Base-by-base conservation (phyloP, 2,888 invertebrate genomes). In the Latrodectus elegans region DNA sequence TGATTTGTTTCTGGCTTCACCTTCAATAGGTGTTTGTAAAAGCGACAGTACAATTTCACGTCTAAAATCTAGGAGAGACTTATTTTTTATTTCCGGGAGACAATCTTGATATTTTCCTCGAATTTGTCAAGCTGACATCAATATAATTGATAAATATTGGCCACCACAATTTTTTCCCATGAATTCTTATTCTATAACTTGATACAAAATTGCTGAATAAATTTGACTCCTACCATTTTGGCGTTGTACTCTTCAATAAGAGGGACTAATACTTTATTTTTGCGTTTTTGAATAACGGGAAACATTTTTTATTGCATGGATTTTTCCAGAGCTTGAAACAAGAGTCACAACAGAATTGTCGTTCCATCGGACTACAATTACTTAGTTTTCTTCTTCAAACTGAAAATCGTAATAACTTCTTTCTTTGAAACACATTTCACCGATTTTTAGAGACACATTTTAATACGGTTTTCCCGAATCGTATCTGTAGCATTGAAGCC, bases 401-500 rank as follows among this genome's bases (percentile, higher is more conserved):
- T 22, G 15, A 22, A 68, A 68, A 68, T 68, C 68, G 26, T 22
- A 68, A 14, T 68, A 68, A 68, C 68, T 38, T 68, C 68, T 68
- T 10, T 68, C 38, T 68, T n/a, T 68, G n/a, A n/a, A n/a, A n/a
- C n/a, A n/a, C n/a, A n/a, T n/a, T n/a, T n/a, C n/a, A 26, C 38
- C 17, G 8, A 68, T 52, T 73, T 53, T 8, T 53, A 14, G 10
- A 17, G 73, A 26, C 53, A 52, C 15, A n/a, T 73, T 17, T 73
- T n/a, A 4, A 73, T 52, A 9, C 52, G 15, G n/a, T 73, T 73
- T 73, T 73, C 17, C 22, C 38, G 14, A 8, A 73, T 73, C 10
- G 73, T 73, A 8, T 53, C 52, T 52, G 73, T 73, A 52, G 53
- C 73, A 73, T 17, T 52, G 49, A 73, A 73, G 11, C 52, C 11